phyloP scores from a whole-genome alignment of 2,113 vertebrate species.

The Thalassoma bifasciatum region DNA sequence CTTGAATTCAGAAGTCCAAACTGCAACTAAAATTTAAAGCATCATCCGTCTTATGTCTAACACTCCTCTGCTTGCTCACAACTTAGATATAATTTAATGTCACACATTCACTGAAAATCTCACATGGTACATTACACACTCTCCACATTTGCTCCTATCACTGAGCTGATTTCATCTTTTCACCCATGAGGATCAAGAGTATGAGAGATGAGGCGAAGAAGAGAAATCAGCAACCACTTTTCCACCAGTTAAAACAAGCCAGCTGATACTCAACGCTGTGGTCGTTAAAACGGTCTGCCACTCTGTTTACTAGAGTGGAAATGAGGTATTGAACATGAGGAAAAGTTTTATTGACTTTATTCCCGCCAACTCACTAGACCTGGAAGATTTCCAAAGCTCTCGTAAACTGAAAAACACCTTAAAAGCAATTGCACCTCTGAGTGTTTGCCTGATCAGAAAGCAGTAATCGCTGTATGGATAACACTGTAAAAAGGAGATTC shows the following conservation, averaged over 20 bases:
- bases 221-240: constrained; percentile 21
- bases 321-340: not conserved
- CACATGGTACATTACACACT: not conserved
- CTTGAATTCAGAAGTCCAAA: not conserved
- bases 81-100: constrained; percentile 30
- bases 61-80: not conserved
- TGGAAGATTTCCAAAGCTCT: constrained; percentile 25
- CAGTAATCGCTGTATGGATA: constrained; percentile 14
- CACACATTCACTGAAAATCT: constrained; percentile 11
- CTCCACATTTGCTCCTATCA: constrained; percentile 36
- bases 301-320: constrained; percentile 18
- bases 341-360: constrained; percentile 23
- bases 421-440: constrained; percentile 39
- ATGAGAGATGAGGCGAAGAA: constrained; percentile 5
- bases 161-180: constrained; percentile 42
- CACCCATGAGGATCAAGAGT: constrained; percentile 11
- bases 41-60: not conserved
- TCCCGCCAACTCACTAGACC: constrained; percentile 23
- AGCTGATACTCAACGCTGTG: constrained; percentile 15
- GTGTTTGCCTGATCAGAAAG: constrained; percentile 23
- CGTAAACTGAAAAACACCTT: constrained; percentile 52
- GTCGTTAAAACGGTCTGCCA: constrained; percentile 28
- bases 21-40: not conserved
- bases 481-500: not conserved
- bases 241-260: constrained; percentile 34